A percentile compares a stretch with the other conserved stretches of the same genome.
Conservation (phyloP, 2,113 vertebrate species). For the Arvicanthis niloticus region DNA sequence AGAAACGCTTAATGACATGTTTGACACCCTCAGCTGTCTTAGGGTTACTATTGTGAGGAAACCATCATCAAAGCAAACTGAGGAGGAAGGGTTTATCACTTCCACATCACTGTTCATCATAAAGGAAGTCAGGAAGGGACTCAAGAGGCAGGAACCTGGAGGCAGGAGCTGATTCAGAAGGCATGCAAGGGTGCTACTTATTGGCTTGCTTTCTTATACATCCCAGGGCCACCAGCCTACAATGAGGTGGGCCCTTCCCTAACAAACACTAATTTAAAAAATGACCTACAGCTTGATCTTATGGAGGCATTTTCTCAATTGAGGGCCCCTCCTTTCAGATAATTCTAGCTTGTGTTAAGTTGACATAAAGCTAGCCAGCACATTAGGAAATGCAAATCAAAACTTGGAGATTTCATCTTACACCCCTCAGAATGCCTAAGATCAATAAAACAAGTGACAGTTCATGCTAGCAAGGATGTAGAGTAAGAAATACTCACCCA, state of each 20-base stretch:
- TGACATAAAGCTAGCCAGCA: not conserved
- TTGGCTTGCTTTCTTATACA: not conserved
- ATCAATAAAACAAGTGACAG: not conserved
- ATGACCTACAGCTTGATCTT: not conserved
- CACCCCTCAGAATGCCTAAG: not conserved
- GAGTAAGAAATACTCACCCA: not conserved
- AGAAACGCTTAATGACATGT: not conserved
- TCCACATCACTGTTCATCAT: not conserved
- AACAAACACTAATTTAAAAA: not conserved
- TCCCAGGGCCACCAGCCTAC: not conserved
- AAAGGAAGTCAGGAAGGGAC: not conserved
- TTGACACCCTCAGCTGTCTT: not conserved
- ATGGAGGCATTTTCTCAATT: not conserved
- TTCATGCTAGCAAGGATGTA: not conserved
- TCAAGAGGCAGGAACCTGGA: not conserved
- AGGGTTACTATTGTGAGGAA: not conserved
- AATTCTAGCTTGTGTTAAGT: not conserved
- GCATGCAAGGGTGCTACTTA: not conserved
- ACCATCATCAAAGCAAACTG: not conserved
- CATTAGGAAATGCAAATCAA: not conserved
- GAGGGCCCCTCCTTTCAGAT: not conserved
- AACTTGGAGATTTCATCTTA: not conserved
- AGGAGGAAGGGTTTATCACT: not conserved
- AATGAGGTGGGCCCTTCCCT: not conserved
- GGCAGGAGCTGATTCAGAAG: not conserved